Evolutionary conservation across 2,888 invertebrate species (phyloP).

Genomic region (Diachrysia chrysitis): DNA sequence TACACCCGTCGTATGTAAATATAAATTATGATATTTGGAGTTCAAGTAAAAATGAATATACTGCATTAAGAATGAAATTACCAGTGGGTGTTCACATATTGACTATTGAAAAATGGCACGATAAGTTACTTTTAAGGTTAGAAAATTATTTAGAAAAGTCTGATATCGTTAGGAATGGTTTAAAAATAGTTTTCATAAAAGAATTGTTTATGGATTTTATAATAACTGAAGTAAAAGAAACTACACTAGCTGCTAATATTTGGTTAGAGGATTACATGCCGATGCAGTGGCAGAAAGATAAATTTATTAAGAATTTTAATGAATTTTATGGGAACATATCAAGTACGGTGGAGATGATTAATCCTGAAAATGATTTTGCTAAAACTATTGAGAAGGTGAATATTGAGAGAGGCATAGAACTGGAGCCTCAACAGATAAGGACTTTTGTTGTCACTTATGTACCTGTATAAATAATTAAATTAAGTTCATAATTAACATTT

Average conservation of each 20-base stretch:
- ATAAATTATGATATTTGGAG: constrained; percentile 76
- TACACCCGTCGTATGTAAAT: constrained; percentile 28
- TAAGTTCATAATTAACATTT: neutral
- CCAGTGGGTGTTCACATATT: constrained; percentile 93
- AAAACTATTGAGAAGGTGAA: constrained; percentile 49
- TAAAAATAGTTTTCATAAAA: constrained; percentile 88
- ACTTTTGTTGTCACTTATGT: constrained; percentile 89
- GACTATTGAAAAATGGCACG: constrained; percentile 93
- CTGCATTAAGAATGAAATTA: constrained; percentile 87
- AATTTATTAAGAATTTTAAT: constrained; percentile 71
- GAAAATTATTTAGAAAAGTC: constrained; percentile 93
- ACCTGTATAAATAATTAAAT: constrained; percentile 1
- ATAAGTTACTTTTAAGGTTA: constrained; percentile 91
- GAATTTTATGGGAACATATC: constrained; percentile 63
- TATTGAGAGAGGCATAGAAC: constrained; percentile 75
- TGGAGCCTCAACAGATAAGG: constrained; percentile 93
- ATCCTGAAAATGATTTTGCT: constrained; percentile 33
- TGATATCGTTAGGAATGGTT: constrained; percentile 88
- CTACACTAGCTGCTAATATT: constrained; percentile 91
- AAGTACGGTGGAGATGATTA: constrained; percentile 50
- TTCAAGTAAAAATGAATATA: constrained; percentile 66
- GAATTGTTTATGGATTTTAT: constrained; percentile 89
- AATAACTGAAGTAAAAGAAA: constrained; percentile 89
- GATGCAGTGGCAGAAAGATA: constrained; percentile 83
- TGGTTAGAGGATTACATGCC: constrained; percentile 87